A percentile compares a stretch with the other conserved stretches of the same genome.
These are phyloP conservation scores for Leuciscus idus DNA, from an alignment of 2,113 vertebrate genomes.

Conservation along the genomic window DNA sequence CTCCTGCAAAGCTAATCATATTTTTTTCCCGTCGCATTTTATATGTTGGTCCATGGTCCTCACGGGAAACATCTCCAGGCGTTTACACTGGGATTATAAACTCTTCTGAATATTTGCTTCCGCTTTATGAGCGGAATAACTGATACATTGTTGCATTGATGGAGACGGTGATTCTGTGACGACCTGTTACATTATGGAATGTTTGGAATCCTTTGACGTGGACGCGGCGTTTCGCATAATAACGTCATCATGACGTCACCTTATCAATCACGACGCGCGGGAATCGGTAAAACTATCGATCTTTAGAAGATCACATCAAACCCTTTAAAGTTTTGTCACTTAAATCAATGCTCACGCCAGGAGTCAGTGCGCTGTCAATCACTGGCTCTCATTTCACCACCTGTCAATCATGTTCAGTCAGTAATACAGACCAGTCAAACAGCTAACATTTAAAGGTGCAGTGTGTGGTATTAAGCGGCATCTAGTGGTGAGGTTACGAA, in stretches of 20 bases:
- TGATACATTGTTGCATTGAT: neutral
- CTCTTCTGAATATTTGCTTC: neutral
- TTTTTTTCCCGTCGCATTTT: neutral
- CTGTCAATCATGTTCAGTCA: constrained; percentile 48
- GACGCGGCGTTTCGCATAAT: constrained; percentile 2
- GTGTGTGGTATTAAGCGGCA: too few species aligned
- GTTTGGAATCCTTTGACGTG: constrained; percentile 45
- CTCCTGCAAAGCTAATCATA: neutral
- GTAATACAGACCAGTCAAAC: constrained; percentile 67
- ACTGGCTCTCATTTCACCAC: constrained; percentile 49
- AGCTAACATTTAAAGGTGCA: too few species aligned
- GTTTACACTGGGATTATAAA: constrained; percentile 14
- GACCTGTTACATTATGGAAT: constrained; percentile 43
- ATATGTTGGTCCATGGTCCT: neutral
- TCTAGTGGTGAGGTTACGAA: too few species aligned
- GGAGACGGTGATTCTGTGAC: constrained; percentile 11
- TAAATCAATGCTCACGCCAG: constrained; percentile 54
- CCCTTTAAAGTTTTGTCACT: neutral
- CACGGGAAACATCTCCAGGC: neutral
- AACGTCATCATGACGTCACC: constrained; percentile 14
- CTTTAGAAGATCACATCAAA: neutral
- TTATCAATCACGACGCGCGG: constrained; percentile 16
- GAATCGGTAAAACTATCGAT: neutral
- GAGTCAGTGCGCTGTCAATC: constrained; percentile 46
- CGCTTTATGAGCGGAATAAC: constrained; percentile 8